Conservation (phyloP, 2,797 vertebrate genomes). For the Lemur catta region DNA sequence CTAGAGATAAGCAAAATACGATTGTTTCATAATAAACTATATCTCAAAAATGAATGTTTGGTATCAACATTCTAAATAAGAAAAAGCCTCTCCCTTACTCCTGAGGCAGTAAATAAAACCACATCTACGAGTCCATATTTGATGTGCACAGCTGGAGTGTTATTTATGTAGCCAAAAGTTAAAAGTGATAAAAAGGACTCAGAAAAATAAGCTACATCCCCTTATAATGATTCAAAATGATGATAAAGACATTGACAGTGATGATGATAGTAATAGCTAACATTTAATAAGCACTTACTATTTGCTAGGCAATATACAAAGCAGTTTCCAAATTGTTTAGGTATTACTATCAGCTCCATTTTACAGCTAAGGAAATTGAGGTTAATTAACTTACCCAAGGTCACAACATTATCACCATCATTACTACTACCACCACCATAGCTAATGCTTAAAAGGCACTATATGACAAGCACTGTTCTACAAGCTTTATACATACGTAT, state of each 20-base stretch:
- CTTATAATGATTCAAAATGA: constrained; percentile 26
- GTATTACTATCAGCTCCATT: not conserved
- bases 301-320: not conserved
- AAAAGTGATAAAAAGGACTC: not conserved
- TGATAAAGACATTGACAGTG: not conserved
- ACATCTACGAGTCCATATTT: not conserved
- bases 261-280: not conserved
- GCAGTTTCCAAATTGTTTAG: not conserved
- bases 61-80: constrained; percentile 1
- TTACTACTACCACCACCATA: not conserved
- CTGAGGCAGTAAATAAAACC: not conserved
- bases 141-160: not conserved
- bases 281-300: not conserved
- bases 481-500: not conserved
- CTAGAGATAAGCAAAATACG: constrained; percentile 41
- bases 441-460: not conserved
- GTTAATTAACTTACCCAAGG: not conserved
- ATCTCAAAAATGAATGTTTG: constrained; percentile 5
- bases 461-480: not conserved
- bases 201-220: not conserved
- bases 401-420: not conserved
- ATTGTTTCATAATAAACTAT: not conserved
- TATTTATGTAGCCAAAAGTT: not conserved
- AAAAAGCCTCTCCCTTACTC: not conserved
- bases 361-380: not conserved